Base-by-base conservation (phyloP, 2,113 vertebrate species). In the Microcebus tavaratra region DNA sequence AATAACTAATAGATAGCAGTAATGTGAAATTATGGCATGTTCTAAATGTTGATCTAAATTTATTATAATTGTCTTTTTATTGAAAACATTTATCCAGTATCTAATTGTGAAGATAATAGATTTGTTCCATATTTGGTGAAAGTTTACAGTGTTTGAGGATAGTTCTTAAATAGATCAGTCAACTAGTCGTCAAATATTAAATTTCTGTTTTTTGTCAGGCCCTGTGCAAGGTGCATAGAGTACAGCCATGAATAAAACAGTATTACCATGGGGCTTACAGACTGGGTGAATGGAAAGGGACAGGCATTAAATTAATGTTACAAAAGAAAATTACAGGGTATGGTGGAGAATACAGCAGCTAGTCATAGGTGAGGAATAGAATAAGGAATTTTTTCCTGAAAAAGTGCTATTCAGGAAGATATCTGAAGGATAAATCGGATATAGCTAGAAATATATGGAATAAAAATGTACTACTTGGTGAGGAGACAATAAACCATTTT, bases 1-100 rank as follows among this genome's bases (percentile, higher is more conserved):
- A 80, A 39, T 96, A 81, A 65, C 36, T 90, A 93, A 75, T 88
- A 67, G 73, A 67, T 55, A 57, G 65, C 59, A 92, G 27, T 90
- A 87, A 94, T 94, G 61, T 80, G 27, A 72, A 97, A 88, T 79
- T 67, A 90, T 55, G 31, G 1, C 7, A 31, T 87, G 65, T 92
- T 95, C 88, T 97, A 89, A 78, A 57, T 95, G 53, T 83, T 83
- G 42, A 84, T 11, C 18, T 95, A 83, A 72, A 76, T 97, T 91
- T 21, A n/a, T 88, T 89, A 59, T 73, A 91, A 68, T 92, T 96
- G 39, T 86, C n/a, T 89, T 50, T 95, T 61, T 86, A 75, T 87
- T 95, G 57, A 95, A 97, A 92, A 72, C 61, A 81, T 90, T 55
- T 63, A 63, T 75, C 21, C 88, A 73, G 13, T 36, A 31, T 93